Conservation (phyloP, 2,797 vertebrate genomes). For the Danio kyathit region DNA sequence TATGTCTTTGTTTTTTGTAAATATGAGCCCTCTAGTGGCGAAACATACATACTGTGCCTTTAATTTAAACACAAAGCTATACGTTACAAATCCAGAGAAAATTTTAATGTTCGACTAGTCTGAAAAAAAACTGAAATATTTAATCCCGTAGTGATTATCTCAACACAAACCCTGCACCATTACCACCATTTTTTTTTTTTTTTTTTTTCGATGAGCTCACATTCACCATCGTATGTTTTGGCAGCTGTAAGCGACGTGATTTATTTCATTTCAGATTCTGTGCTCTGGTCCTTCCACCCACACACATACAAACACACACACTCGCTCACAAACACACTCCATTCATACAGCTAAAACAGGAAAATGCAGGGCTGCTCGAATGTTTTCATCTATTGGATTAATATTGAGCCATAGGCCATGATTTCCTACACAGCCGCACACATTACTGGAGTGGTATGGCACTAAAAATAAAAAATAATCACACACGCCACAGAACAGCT, state of each 20-base stretch:
- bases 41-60: too few relatives aligned
- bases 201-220: neutral
- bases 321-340: neutral
- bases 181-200: neutral
- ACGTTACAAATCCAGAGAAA: too few relatives aligned
- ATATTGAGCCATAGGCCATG: constrained; percentile 35
- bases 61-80: too few relatives aligned
- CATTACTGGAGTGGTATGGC: constrained; percentile 32
- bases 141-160: too few relatives aligned
- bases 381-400: constrained; percentile 42
- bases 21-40: too few relatives aligned
- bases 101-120: too few relatives aligned
- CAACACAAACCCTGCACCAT: neutral
- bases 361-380: constrained; percentile 24
- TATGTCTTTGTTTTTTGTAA: too few relatives aligned
- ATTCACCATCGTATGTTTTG: constrained; percentile 3
- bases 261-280: constrained; percentile 29
- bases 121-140: too few relatives aligned
- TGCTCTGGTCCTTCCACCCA: neutral
- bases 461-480: constrained; percentile 44
- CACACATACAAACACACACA: neutral
- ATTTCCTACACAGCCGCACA: constrained; percentile 29
- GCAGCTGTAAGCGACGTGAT: constrained; percentile 9
- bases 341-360: constrained; percentile 45
- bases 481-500: constrained; percentile 2